Conservation (phyloP, 2,888 invertebrate genomes). For the Lepidochrysops patricia region DNA sequence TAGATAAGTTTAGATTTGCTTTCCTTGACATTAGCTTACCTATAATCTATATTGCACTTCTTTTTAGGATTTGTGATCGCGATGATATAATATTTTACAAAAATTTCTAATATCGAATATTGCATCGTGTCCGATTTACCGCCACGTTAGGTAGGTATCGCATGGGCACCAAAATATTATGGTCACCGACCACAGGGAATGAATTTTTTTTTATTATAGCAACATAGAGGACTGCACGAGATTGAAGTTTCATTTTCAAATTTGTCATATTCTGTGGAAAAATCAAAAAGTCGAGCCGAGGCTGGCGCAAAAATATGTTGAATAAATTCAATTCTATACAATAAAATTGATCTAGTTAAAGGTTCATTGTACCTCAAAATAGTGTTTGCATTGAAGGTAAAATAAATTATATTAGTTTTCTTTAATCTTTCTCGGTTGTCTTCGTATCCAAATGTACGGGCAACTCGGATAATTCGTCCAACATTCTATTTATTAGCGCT, state of each 20-base stretch:
- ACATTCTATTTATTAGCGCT: conserved; percentile 37
- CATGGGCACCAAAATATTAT: no score
- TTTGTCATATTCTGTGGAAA: conserved; percentile 25
- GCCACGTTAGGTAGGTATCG: no score
- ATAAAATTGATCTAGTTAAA: conserved; percentile 57
- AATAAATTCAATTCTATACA: conserved; percentile 40
- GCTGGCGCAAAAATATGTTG: conserved; percentile 40
- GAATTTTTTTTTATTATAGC: not conserved
- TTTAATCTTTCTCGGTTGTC: conserved; percentile 9
- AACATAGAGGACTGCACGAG: not conserved
- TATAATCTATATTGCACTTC: no score
- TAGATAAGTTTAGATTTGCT: no score
- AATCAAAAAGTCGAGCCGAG: conserved; percentile 35
- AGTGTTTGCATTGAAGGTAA: conserved; percentile 69
- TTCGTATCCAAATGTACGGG: conserved; percentile 7
- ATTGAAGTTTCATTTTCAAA: not conserved
- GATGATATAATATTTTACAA: no score
- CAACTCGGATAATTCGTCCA: conserved; percentile 29
- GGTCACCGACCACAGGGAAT: no score
- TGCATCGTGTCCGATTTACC: no score
- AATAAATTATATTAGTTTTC: conserved; percentile 31
- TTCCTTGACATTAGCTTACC: no score
- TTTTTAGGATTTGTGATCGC: no score
- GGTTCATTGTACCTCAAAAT: conserved; percentile 40
- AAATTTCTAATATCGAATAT: no score